These are phyloP conservation scores for Herpetotheres cachinnans DNA, from an alignment of 2,113 vertebrate genomes.

Conservation along the genomic window DNA sequence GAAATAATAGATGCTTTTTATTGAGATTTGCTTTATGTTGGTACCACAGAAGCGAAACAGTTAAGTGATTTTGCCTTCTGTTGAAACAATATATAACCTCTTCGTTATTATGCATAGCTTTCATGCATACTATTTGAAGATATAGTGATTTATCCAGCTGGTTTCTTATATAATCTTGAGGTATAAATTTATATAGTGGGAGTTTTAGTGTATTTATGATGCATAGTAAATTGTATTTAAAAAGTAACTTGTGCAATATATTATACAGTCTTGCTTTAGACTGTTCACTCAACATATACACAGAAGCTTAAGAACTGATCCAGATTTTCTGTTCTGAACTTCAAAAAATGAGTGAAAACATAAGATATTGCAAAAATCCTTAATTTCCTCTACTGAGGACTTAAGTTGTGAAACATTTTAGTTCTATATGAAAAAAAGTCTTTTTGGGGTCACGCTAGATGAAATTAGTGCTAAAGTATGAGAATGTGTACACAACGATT, in stretches of 20 bases:
- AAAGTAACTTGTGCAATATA: conserved; percentile 42
- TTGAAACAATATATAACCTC: conserved; percentile 32
- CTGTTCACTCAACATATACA: not conserved
- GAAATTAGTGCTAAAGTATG: not conserved
- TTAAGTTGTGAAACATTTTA: not conserved
- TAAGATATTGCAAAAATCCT: not conserved
- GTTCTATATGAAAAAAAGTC: not conserved
- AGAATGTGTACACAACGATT: not conserved
- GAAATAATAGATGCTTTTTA: not conserved
- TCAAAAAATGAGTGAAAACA: not conserved
- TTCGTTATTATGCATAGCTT: conserved; percentile 26
- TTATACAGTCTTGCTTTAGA: not conserved
- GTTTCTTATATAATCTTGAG: conserved; percentile 47
- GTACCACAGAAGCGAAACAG: not conserved
- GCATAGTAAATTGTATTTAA: conserved; percentile 46
- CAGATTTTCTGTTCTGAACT: conserved; percentile 18
- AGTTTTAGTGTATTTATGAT: conserved; percentile 53
- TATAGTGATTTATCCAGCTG: conserved; percentile 48
- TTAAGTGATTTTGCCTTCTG: conserved; percentile 39
- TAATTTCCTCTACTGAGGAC: not conserved
- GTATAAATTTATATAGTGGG: conserved; percentile 41
- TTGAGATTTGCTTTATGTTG: not conserved
- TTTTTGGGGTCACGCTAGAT: not conserved
- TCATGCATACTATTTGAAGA: conserved; percentile 21
- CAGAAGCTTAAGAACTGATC: not conserved